phyloP scores from a whole-genome alignment of 2,797 vertebrate species.

The Pyrocephalus nanus region DNA sequence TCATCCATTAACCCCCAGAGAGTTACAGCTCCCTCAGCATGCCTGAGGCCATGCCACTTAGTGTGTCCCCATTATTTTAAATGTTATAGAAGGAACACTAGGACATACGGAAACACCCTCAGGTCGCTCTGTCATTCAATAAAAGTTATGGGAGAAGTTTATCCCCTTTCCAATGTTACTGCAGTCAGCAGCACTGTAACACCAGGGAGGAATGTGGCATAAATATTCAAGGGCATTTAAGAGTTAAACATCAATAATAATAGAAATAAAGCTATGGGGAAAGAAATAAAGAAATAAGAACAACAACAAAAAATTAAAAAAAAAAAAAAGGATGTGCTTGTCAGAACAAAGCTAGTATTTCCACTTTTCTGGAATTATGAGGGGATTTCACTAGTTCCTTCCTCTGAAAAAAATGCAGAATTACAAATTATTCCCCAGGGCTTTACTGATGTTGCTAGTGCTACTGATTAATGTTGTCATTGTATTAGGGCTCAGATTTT shows the following conservation, averaged over 20 bases:
- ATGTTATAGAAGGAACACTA: background rate
- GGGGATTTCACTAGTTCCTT: background rate
- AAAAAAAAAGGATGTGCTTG: background rate
- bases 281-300: background rate
- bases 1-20: conserved; percentile 53
- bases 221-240: background rate
- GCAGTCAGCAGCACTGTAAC: background rate
- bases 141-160: background rate
- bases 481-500: background rate
- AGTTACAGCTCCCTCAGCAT: background rate
- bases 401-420: background rate
- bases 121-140: conserved; percentile 16
- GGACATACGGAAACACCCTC: background rate
- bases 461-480: background rate
- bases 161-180: background rate
- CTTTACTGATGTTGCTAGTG: background rate
- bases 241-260: background rate
- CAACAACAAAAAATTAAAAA: background rate
- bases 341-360: background rate
- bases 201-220: background rate
- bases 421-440: background rate
- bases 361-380: background rate
- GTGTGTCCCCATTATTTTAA: conserved; percentile 22
- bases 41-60: background rate
- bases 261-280: background rate